These are phyloP conservation scores for Mola mola DNA, from an alignment of 2,113 vertebrate genomes.

Conservation along the genomic window DNA sequence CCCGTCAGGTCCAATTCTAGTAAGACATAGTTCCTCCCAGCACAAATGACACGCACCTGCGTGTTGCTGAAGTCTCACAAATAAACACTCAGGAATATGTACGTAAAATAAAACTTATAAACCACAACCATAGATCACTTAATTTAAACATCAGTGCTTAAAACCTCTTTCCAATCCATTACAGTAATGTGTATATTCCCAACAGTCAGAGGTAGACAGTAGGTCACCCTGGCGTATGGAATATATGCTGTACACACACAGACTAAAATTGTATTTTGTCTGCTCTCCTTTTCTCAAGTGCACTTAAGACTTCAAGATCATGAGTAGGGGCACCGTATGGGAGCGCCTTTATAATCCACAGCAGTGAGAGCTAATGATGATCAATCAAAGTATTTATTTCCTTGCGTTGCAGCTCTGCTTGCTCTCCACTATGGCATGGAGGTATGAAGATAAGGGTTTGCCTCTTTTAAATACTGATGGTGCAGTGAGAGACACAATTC, in stretches of 20 bases:
- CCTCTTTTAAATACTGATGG: slow-evolving; percentile 12
- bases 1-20: slow-evolving; percentile 71
- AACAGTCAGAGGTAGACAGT: no score
- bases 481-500: slow-evolving; percentile 25
- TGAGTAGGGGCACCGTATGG: background rate
- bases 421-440: background rate
- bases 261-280: no score
- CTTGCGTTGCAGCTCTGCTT: background rate
- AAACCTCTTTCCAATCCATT: no score
- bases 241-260: no score
- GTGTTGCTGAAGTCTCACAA: slow-evolving; percentile 28
- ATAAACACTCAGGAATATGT: slow-evolving; percentile 27
- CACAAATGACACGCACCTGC: slow-evolving; percentile 50
- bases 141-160: no score
- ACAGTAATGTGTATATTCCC: no score
- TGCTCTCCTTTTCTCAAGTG: no score
- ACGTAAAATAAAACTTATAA: no score
- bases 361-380: slow-evolving; percentile 4
- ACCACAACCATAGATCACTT: no score
- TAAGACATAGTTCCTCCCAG: slow-evolving; percentile 61
- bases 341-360: slow-evolving; percentile 15
- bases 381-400: background rate
- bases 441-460: slow-evolving; percentile 12
- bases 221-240: no score
- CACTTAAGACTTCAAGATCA: no score